Evolutionary conservation across 2,888 invertebrate genomes (phyloP).

Genomic region (Argynnis bischoffii): DNA sequence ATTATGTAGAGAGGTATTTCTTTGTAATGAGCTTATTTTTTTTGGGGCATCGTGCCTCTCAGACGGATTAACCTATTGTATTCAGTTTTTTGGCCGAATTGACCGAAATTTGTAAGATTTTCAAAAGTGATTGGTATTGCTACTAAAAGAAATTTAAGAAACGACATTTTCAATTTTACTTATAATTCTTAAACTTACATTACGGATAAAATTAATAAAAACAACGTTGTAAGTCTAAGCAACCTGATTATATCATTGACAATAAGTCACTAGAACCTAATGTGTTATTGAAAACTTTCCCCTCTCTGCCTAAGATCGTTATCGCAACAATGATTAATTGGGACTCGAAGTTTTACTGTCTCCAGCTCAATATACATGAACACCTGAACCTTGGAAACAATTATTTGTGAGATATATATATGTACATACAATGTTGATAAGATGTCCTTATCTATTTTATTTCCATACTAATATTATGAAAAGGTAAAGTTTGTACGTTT

Average conservation of each 20-base stretch:
- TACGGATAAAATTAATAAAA: no score
- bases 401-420: constrained; percentile 5
- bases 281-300: constrained; percentile 18
- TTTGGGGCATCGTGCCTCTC: neutral
- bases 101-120: no score
- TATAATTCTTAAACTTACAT: no score
- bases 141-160: no score
- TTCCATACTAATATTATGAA: no score
- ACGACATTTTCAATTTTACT: no score
- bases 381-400: constrained; percentile 13
- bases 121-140: no score
- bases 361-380: constrained; percentile 1
- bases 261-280: neutral
- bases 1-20: no score
- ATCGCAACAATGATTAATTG: constrained; percentile 27
- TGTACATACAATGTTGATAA: neutral
- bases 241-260: neutral
- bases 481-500: no score
- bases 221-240: no score
- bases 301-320: constrained; percentile 19
- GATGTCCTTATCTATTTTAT: neutral
- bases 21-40: neutral
- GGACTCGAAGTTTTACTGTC: constrained; percentile 7
- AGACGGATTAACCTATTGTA: neutral
- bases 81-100: neutral